phyloP scores from a whole-genome alignment of 2,888 invertebrate species.

The Drosophila eohydei region DNA sequence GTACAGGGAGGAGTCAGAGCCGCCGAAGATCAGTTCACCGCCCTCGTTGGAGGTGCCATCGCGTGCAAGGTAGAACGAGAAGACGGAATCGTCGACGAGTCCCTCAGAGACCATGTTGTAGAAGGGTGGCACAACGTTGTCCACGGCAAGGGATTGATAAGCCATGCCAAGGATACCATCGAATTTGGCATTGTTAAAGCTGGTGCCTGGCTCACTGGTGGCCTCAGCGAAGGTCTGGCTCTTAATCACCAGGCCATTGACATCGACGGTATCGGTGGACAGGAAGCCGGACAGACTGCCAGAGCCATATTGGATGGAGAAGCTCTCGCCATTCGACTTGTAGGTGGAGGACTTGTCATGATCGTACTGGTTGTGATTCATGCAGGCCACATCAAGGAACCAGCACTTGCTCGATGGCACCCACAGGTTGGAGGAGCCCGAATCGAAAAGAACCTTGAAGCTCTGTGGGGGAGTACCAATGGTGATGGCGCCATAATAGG shows the following conservation, averaged over 20 bases:
- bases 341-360: conserved; percentile 92
- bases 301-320: conserved; percentile 96
- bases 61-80: conserved; percentile 95
- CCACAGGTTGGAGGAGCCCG: conserved; percentile 99
- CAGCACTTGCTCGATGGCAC: conserved; percentile 98
- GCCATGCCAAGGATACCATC: conserved; percentile 98
- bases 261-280: conserved; percentile 92
- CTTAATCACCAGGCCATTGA: conserved; percentile 89
- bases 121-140: conserved; percentile 94
- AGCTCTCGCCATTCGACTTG: conserved; percentile 93
- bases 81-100: conserved; percentile 89
- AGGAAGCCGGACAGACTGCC: conserved; percentile 98
- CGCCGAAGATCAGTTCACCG: conserved; percentile 96
- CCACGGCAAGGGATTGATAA: conserved; percentile 93
- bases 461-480: conserved; percentile 96
- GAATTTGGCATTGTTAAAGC: conserved; percentile 98
- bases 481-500: conserved; percentile 96
- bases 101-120: conserved; percentile 94
- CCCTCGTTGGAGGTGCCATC: conserved; percentile 85
- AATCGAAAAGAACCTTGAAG: conserved; percentile 98
- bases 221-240: conserved; percentile 98
- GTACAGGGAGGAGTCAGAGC: conserved; percentile 95
- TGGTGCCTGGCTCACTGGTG: conserved; percentile 94
- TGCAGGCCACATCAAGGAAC: conserved; percentile 90
- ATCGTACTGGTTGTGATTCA: conserved; percentile 98